Evolutionary conservation across 1,140 invertebrate species (phyloP).

Genomic region (Drosophila suzukii): DNA sequence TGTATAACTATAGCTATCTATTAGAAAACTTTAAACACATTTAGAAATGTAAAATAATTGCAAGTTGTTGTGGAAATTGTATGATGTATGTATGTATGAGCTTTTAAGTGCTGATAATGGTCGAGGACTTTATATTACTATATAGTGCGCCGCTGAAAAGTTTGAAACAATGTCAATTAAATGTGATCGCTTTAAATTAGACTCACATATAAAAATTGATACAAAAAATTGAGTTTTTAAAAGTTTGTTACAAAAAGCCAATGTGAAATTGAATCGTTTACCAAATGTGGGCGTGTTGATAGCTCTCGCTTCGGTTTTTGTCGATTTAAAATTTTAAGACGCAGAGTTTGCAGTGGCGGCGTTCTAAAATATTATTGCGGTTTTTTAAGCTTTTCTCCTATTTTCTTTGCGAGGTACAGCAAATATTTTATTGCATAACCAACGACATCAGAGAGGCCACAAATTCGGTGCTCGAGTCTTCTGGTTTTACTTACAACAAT

Average conservation of each 20-base stretch:
- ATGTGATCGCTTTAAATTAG: too few species aligned
- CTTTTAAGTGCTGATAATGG: too few species aligned
- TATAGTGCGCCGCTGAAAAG: too few species aligned
- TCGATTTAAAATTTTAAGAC: conserved; percentile 35
- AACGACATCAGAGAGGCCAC: conserved; percentile 66
- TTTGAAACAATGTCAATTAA: too few species aligned
- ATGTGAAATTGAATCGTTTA: conserved; percentile 59
- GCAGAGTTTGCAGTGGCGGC: conserved; percentile 3
- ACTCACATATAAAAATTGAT: too few species aligned
- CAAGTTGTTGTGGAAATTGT: too few species aligned
- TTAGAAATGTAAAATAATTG: too few species aligned
- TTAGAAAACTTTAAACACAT: too few species aligned
- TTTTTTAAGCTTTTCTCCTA: conserved; percentile 43
- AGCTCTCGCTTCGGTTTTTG: conserved; percentile 15
- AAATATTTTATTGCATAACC: conserved; percentile 81
- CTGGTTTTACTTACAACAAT: conserved; percentile 62
- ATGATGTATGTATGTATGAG: too few species aligned
- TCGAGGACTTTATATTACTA: too few species aligned
- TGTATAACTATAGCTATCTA: too few species aligned
- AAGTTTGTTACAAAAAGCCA: conserved; percentile 29
- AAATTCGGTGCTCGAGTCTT: conserved; percentile 70
- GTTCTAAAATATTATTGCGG: conserved; percentile 48
- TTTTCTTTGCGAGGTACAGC: conserved; percentile 18
- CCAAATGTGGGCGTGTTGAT: conserved; percentile 12
- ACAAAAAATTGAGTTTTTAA: too few species aligned